phyloP scores from a whole-genome alignment of 1,140 invertebrate species.

The Batillaria attramentaria region DNA sequence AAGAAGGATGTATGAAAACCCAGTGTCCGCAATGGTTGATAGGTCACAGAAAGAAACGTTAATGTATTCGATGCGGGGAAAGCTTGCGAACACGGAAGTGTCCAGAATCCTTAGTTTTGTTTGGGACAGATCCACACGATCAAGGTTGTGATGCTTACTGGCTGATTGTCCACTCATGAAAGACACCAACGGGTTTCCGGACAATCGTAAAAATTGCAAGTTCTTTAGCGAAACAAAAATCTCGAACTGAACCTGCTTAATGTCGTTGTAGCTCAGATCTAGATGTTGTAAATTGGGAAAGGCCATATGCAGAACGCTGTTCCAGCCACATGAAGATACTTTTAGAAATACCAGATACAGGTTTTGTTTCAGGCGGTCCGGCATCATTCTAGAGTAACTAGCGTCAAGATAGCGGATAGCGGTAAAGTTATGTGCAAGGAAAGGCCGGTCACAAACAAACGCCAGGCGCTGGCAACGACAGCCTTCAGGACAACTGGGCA shows the following conservation, averaged over 20 bases:
- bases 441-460: background rate
- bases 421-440: background rate
- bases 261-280: background rate
- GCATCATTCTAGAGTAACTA: background rate
- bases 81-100: background rate
- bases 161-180: background rate
- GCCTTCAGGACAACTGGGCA: conserved; percentile 44
- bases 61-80: background rate
- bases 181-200: background rate
- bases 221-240: background rate
- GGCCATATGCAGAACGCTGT: background rate
- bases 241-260: background rate
- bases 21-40: background rate
- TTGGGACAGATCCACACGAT: background rate
- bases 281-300: background rate
- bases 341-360: background rate
- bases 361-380: background rate
- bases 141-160: background rate
- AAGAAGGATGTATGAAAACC: background rate
- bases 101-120: background rate
- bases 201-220: background rate
- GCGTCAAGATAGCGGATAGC: background rate
- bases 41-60: conserved; percentile 12
- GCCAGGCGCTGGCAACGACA: conserved; percentile 20
- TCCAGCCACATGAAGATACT: background rate